These are phyloP conservation scores for Craterocephalus amniculus DNA, from an alignment of 2,797 vertebrate genomes.

Conservation along the genomic window DNA sequence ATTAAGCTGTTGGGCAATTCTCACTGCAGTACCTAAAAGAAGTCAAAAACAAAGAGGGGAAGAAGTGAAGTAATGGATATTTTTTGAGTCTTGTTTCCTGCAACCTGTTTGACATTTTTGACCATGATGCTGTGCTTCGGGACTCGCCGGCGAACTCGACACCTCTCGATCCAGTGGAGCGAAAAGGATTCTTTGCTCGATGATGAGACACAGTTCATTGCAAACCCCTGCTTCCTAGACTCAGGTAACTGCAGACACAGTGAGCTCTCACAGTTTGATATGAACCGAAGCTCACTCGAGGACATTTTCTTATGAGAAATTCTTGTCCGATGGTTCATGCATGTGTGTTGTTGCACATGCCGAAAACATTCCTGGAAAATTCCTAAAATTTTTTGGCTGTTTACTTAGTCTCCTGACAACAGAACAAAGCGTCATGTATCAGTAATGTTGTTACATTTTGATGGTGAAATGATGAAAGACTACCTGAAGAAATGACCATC, in stretches of 20 bases:
- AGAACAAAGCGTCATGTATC: background rate
- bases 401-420: background rate
- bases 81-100: constrained; percentile 22
- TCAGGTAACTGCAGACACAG: constrained; percentile 71
- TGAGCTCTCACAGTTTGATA: background rate
- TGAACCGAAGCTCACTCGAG: background rate
- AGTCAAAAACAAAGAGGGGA: constrained; percentile 9
- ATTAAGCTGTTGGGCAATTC: constrained; percentile 12
- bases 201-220: constrained; percentile 56
- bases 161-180: constrained; percentile 50
- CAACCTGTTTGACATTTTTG: constrained; percentile 4
- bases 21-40: constrained; percentile 10
- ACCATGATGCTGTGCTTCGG: constrained; percentile 80
- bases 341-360: background rate
- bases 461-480: background rate
- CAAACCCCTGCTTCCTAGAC: constrained; percentile 66
- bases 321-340: background rate
- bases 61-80: constrained; percentile 16
- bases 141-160: constrained; percentile 58
- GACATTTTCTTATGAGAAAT: background rate
- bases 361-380: constrained; percentile 24
- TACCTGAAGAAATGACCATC: background rate
- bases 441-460: background rate
- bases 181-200: constrained; percentile 72
- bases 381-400: constrained; percentile 32